Conservation (phyloP, 1,140 invertebrate species). For the Pomacea maculata region DNA sequence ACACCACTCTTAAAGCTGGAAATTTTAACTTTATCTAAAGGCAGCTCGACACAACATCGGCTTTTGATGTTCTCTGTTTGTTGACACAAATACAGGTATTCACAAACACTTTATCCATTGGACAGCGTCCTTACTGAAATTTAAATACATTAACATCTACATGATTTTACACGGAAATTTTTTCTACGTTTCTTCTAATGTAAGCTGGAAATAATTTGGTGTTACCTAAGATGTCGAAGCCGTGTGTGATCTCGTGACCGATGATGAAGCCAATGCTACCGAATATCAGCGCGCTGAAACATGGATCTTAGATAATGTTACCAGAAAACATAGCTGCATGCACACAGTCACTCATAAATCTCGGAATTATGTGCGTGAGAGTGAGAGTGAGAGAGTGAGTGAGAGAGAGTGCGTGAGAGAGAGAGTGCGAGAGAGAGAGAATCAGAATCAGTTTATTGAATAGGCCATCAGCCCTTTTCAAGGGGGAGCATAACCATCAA, state of each 20-base stretch:
- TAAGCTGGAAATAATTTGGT: too few species aligned
- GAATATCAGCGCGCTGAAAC: constrained; percentile 69
- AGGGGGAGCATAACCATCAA: too few species aligned
- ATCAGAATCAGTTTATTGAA: too few species aligned
- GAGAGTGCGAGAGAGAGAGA: too few species aligned
- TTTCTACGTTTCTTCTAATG: too few species aligned
- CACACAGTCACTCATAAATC: too few species aligned
- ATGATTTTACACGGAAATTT: too few species aligned
- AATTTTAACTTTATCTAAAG: not conserved
- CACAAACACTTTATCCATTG: not conserved
- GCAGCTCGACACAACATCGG: not conserved
- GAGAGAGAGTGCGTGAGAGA: too few species aligned
- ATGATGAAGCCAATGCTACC: constrained; percentile 73
- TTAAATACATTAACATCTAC: too few species aligned
- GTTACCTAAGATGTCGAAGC: constrained; percentile 66
- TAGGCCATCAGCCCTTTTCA: too few species aligned
- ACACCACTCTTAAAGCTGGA: not conserved
- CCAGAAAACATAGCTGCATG: not conserved
- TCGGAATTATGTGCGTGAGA: too few species aligned
- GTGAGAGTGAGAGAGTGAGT: too few species aligned
- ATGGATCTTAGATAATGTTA: not conserved
- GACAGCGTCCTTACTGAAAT: not conserved
- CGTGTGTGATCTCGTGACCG: constrained; percentile 73
- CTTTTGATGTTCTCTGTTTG: not conserved
- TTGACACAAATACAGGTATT: not conserved